Percentiles rank a stretch among this genome's conserved stretches.
Evolutionary conservation across 2,888 invertebrate species (phyloP).

Genomic region (Aromia moschata): DNA sequence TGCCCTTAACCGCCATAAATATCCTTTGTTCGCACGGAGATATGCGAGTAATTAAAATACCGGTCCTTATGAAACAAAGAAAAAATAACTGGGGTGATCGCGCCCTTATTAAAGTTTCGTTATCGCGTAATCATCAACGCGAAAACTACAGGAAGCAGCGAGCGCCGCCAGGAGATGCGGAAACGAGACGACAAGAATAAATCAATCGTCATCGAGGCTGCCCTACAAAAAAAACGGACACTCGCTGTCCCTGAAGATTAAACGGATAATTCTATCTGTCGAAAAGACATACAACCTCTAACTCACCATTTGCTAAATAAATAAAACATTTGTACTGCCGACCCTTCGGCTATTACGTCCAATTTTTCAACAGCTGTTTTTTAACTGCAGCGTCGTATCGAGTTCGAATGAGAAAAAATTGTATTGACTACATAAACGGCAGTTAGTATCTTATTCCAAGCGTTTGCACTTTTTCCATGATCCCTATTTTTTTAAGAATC

Average conservation of each 20-base stretch:
- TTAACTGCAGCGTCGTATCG: no score
- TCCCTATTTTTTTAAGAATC: no score
- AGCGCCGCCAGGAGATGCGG: conserved; percentile 1
- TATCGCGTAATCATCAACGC: not conserved
- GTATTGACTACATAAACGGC: no score
- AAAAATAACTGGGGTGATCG: not conserved
- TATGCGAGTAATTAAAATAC: conserved; percentile 11
- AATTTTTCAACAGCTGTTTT: conserved; percentile 19
- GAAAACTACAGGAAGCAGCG: not conserved
- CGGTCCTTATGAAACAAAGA: not conserved
- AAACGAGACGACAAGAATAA: conserved; percentile 14
- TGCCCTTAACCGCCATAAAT: conserved; percentile 13
- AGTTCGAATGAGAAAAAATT: no score
- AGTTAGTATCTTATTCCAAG: no score
- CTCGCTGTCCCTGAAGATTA: conserved; percentile 17
- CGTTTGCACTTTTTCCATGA: no score
- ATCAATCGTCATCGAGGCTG: conserved; percentile 4
- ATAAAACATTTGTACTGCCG: conserved; percentile 20
- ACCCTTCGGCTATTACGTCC: conserved; percentile 17
- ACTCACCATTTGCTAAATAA: conserved; percentile 25
- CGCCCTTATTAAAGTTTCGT: not conserved
- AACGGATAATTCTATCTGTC: conserved; percentile 22
- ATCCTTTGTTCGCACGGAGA: not conserved
- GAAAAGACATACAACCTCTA: conserved; percentile 23
- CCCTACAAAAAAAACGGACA: conserved; percentile 16